Percentiles rank a stretch among this genome's conserved stretches.
Conservation (phyloP, 2,888 invertebrate genomes). For the Callyntrura guangdongensis region DNA sequence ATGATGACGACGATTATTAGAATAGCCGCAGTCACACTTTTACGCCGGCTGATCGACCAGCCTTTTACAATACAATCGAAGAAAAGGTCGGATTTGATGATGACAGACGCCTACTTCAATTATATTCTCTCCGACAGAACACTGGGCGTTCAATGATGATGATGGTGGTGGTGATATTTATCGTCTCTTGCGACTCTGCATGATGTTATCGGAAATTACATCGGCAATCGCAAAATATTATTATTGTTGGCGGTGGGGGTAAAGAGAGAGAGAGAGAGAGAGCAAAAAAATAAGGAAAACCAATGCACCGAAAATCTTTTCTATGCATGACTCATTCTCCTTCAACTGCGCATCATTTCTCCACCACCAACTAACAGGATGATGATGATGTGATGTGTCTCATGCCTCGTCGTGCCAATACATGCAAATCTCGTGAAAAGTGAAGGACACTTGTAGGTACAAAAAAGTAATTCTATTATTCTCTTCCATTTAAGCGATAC, state of each 20-base stretch:
- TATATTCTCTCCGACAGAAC: neutral
- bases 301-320: neutral
- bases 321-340: conserved; percentile 32
- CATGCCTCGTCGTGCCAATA: too few relatives aligned
- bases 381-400: too few relatives aligned
- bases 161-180: too few relatives aligned
- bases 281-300: too few relatives aligned
- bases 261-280: too few relatives aligned
- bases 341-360: conserved; percentile 19
- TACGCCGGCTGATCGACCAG: conserved; percentile 13
- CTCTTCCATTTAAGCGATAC: neutral
- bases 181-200: conserved; percentile 23
- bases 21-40: conserved; percentile 61
- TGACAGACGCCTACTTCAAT: conserved; percentile 61
- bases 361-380: conserved; percentile 9
- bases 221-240: conserved; percentile 58
- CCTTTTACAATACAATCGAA: conserved; percentile 23
- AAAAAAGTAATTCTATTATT: neutral
- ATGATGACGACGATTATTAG: conserved; percentile 51
- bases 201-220: conserved; percentile 63
- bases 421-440: conserved; percentile 55
- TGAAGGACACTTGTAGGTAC: conserved; percentile 62
- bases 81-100: conserved; percentile 38
- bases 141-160: neutral
- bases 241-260: neutral